Base-by-base conservation (phyloP, 1,140 invertebrate genomes). In the Harlomillsia oculata region DNA sequence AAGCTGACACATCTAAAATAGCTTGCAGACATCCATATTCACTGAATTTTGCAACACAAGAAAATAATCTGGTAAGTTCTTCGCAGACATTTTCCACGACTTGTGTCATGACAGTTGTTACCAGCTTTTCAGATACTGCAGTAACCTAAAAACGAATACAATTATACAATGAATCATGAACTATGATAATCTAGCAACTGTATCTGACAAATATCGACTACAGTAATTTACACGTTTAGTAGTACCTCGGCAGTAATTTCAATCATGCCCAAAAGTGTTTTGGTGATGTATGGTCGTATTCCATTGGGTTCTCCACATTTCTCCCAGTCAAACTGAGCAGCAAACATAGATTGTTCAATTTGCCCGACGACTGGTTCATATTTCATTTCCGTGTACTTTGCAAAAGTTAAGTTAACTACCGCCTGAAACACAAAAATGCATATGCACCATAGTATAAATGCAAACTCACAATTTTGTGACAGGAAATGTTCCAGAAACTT, bases 291-390 rank as follows among this genome's bases (percentile, higher is more conserved):
- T 0, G 86, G 87, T 40, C 87, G 74, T 1, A 94, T 79, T 69
- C 89, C 87, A 20, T 77, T 78, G 1, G 83, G 82, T 54, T 81
- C 77, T 54, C 81, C 76, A 63, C 83, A 82, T 3, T 80, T 82
- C 59, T 86, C 82, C 83, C 90, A 92, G 64, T 87, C 84, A 69
- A 94, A 88, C 37, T 82, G 76, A 1, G 89, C 89, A 62, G 88
- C 74, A 72, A 94, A 95, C 91, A 97, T 96, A 37, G 86, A 90
- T 2, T 88, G 87, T 73, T 97, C 92, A 59, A 97, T 92, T 14
- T 85, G 89, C 18, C 91, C 91, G 21, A 95, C 85, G 0, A 95
- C 73, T 3, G 90, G 89, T 74, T 96, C 91, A 44, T 87, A 85
- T 70, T 95, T 94, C 62, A 87, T 82, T 71, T 97, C 92, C 41